These are phyloP conservation scores for Acleris laterana DNA, from an alignment of 2,888 invertebrate species.

Conservation along the genomic window DNA sequence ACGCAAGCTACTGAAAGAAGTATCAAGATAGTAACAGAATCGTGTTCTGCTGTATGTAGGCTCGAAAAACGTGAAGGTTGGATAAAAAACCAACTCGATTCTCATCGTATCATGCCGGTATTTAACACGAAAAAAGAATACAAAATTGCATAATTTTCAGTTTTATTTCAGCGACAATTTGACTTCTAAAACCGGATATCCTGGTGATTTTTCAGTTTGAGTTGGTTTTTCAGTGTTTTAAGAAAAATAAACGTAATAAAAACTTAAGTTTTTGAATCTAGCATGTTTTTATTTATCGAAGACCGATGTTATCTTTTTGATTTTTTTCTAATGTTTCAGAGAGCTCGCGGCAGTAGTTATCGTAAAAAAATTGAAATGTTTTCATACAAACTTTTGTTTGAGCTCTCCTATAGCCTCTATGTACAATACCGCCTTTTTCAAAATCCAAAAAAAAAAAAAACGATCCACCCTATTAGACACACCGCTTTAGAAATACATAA, in stretches of 20 bases:
- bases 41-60: conserved; percentile 4
- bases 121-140: conserved; percentile 19
- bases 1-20: conserved; percentile 31
- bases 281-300: not conserved
- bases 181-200: not conserved
- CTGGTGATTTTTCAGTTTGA: not conserved
- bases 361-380: not conserved
- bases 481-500: too few species aligned
- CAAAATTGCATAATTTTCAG: conserved; percentile 11
- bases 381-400: not conserved
- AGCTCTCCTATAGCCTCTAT: not conserved
- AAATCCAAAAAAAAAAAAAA: not conserved
- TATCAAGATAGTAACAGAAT: conserved; percentile 29
- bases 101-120: conserved; percentile 12
- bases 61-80: conserved; percentile 15
- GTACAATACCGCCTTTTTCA: not conserved
- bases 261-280: not conserved
- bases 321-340: not conserved
- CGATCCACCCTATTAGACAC: not conserved
- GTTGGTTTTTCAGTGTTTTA: not conserved
- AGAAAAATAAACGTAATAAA: not conserved
- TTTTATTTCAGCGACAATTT: not conserved
- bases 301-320: not conserved
- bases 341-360: not conserved
- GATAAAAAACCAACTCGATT: conserved; percentile 14